A percentile compares a stretch with the other conserved stretches of the same genome.
Evolutionary conservation across 2,888 invertebrate species (phyloP).

Genomic region (Octodonta nipae): DNA sequence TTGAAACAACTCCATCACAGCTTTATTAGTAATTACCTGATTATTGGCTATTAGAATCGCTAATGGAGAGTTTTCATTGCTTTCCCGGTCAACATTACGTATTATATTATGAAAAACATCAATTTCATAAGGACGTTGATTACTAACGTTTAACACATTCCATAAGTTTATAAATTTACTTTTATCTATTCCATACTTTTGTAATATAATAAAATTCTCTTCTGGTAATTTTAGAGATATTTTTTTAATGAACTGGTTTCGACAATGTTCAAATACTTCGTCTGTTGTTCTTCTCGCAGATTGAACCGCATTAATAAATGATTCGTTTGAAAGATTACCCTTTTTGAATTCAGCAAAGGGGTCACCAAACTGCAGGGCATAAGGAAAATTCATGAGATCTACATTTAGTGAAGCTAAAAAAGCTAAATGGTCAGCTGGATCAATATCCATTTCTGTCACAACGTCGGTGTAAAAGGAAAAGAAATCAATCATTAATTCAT

Average conservation of each 20-base stretch:
- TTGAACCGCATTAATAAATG: slow-evolving; percentile 7
- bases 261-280: slow-evolving; percentile 7
- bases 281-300: slow-evolving; percentile 9
- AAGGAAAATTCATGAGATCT: slow-evolving; percentile 9
- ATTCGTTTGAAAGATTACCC: slow-evolving; percentile 11
- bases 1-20: too few relatives aligned
- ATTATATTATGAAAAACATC: too few relatives aligned
- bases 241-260: slow-evolving; percentile 7
- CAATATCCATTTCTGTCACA: slow-evolving; percentile 6
- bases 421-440: slow-evolving; percentile 8
- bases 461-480: slow-evolving; percentile 11
- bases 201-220: too few relatives aligned
- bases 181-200: too few relatives aligned
- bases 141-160: too few relatives aligned
- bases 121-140: too few relatives aligned
- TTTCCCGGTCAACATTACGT: too few relatives aligned
- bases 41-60: too few relatives aligned
- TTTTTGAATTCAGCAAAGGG: slow-evolving; percentile 14
- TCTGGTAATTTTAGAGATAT: too few relatives aligned
- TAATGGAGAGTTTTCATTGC: too few relatives aligned
- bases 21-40: too few relatives aligned
- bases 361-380: slow-evolving; percentile 10
- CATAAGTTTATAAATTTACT: too few relatives aligned
- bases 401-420: slow-evolving; percentile 10
- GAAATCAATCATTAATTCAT: slow-evolving; percentile 7